Base-by-base conservation (phyloP, 2,113 vertebrate genomes). In the Chamaea fasciata region DNA sequence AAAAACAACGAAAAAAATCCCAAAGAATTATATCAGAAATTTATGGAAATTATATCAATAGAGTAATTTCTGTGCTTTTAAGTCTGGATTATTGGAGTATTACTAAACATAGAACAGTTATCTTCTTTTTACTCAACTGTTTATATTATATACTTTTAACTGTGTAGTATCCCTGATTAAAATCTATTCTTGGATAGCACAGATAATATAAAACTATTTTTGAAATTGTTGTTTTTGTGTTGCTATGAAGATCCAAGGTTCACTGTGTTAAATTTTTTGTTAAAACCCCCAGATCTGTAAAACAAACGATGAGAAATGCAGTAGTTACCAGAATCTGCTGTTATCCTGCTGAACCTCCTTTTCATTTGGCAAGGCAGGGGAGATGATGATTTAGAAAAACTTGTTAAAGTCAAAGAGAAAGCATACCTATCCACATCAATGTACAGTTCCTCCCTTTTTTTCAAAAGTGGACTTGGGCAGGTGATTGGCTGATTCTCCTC, bases 1-100 rank as follows among this genome's bases (percentile, higher is more conserved):
- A n/a, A n/a, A n/a, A n/a, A n/a, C n/a, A n/a, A n/a, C n/a, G n/a
- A 42, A 26, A 20, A 20, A 3, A 23, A 53, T 1, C 1, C 22
- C 30, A 5, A 82, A 79, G 30, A 47, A 37, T 21, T 9, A 5
- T 24, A 50, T 75, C 46, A 85, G 57, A 73, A 92, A 65, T n/a
- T 31, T 6, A 27, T 83, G 30, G 42, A 67, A 56, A 57, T 65
- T 1, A 15, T 57, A 28, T 20, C 21, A 30, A 20, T 60, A 52
- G 15, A 30, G 8, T 80, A 62, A 47, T 77, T 95, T 94, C 52
- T 73, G 53, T 91, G n/a, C 10, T 64, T 89, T 63, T 69, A 69
- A 41, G 44, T 67, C 24, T 80, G 27, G 3, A 77, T 77, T 91
- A 52, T 24, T 46, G 8, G 20, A 11, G 3, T 41, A 56, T 73